Evolutionary conservation across 2,797 vertebrate genomes (phyloP), one percentile per base, ranked within the genome.

Genomic region (Garrulus glandarius): DNA sequence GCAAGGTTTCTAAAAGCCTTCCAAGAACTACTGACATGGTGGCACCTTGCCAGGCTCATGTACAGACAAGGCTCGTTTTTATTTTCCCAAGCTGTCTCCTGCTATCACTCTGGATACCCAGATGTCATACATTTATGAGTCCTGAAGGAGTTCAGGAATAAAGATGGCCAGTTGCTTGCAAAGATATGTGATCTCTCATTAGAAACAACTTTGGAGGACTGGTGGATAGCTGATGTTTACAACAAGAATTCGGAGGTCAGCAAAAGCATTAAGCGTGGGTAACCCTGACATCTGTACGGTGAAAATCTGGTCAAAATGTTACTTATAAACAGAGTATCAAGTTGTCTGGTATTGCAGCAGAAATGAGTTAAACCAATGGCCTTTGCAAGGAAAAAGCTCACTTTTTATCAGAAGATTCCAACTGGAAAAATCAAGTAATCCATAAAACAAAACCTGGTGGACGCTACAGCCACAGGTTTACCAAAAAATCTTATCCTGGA

Each of bases 51-150:
- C 93, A 91, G 84, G 9, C 46, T 55, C 75, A 82, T 84, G 91
- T 91, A 89, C 47, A 75, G 84, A 70, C 68, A 78, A 67, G 49
- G 34, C 37, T 91, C 20, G 8, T 50, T 79, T 92, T 87, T 87
- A 61, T 74, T 87, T 96, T 93, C 89, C 47, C 78, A 93, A 91
- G 75, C 55, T 87, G 87, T 80, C 87, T 89, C 65, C 64, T 94
- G 79, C 82, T 80, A 37, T 83, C 59, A 41, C 71, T 77, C 52
- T 77, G 68, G n/a, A 44, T 83, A 61, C 29, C 55, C 84, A 91
- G 81, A 79, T 94, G 92, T 70, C 75, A 36, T 18, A 43, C 36
- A 32, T 55, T 87, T 76, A 69, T 36, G 79, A 67, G 63, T 55
- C 65, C 90, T 85, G 64, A 83, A 91, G 59, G 50, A 79, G 68